phyloP scores from a whole-genome alignment of 1,140 invertebrate species.

The Drosophila busckii region DNA sequence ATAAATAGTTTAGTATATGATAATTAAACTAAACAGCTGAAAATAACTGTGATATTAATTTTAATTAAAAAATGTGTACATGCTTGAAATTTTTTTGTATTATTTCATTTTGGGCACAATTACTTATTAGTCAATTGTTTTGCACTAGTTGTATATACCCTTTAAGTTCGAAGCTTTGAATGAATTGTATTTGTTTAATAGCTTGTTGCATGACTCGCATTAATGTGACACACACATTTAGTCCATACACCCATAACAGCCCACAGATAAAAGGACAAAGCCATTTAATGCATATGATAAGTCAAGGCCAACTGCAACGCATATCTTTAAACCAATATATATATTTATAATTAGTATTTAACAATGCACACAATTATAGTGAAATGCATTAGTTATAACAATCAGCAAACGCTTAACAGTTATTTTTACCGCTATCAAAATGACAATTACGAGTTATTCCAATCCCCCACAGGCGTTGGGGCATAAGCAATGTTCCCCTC shows the following conservation, averaged over 20 bases:
- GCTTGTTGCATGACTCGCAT: constrained; percentile 41
- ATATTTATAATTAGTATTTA: neutral
- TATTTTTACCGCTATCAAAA: neutral
- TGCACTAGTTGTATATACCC: no score
- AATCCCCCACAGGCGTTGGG: neutral
- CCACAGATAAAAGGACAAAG: constrained; percentile 18
- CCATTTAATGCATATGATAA: constrained; percentile 27
- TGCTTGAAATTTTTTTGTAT: no score
- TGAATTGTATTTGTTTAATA: constrained; percentile 3
- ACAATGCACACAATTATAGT: neutral
- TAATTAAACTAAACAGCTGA: no score
- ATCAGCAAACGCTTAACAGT: neutral
- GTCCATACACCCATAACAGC: constrained; percentile 7
- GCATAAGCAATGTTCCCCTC: constrained; percentile 2
- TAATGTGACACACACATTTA: constrained; percentile 14
- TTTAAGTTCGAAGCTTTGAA: no score
- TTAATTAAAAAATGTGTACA: no score
- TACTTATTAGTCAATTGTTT: constrained; percentile 5
- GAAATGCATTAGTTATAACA: neutral
- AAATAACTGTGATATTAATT: no score
- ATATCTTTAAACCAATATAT: neutral
- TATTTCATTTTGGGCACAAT: no score
- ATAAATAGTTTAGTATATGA: no score
- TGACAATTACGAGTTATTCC: neutral
- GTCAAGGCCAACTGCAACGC: constrained; percentile 32